Evolutionary conservation across 2,113 vertebrate genomes (phyloP).

Genomic region (Lipophrys pholis): DNA sequence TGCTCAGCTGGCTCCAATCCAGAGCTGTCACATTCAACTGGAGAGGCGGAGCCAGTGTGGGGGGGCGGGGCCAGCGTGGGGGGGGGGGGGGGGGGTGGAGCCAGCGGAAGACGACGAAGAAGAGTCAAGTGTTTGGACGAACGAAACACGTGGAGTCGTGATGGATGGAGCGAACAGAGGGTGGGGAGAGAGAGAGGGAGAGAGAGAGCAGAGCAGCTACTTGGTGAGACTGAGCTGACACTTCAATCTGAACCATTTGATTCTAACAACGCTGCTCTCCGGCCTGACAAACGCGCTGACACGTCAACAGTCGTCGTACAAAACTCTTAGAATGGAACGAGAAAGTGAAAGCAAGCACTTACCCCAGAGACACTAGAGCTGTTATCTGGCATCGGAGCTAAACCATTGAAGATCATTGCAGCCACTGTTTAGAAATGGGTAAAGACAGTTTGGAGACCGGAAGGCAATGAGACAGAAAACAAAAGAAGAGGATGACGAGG

Average conservation of each 20-base stretch:
- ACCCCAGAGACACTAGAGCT: conserved; percentile 94
- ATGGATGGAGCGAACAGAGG: conserved; percentile 22
- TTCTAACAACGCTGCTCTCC: too few species aligned
- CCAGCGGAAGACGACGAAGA: conserved; percentile 37
- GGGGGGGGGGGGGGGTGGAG: conserved; percentile 52
- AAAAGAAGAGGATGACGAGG: conserved; percentile 2
- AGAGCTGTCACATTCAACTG: conserved; percentile 94
- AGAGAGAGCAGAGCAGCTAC: conserved; percentile 6
- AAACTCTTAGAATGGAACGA: too few species aligned
- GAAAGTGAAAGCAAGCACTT: conserved; percentile 71
- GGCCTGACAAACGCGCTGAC: too few species aligned
- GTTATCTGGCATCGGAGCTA: conserved; percentile 89
- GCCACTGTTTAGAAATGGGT: conserved; percentile 83
- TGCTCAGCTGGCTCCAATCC: conserved; percentile 97
- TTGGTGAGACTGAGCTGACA: conserved; percentile 15
- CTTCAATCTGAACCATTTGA: conserved; percentile 14
- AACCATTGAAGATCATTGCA: conserved; percentile 88
- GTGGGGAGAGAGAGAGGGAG: conserved; percentile 27
- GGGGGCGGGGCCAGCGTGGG: conserved; percentile 13
- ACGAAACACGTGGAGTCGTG: conserved; percentile 30
- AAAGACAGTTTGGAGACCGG: conserved; percentile 14
- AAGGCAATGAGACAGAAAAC: conserved; percentile 28
- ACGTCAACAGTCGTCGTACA: too few species aligned
- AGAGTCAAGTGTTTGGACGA: conserved; percentile 45
- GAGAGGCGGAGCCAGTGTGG: conserved; percentile 28